Percentiles rank a stretch among this genome's conserved stretches.
Conservation (phyloP, 1,140 invertebrate species). For the Ceratoteleas bidentatus region DNA sequence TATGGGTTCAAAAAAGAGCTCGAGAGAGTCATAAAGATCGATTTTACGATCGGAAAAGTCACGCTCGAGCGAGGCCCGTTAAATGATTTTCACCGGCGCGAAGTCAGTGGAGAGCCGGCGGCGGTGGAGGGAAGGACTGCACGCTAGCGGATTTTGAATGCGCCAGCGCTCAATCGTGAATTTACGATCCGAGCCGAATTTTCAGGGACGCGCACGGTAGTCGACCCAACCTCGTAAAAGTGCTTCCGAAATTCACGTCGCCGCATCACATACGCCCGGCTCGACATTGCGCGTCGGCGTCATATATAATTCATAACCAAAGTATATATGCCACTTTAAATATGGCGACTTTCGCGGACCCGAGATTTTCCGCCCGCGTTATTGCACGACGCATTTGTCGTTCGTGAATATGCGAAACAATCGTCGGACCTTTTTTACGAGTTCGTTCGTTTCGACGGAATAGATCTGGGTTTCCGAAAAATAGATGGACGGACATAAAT, state of each 20-base stretch:
- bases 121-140: too few relatives aligned
- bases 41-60: constrained; percentile 58
- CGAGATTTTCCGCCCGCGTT: constrained; percentile 27
- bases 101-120: constrained; percentile 4
- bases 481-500: too few relatives aligned
- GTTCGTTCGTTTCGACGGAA: too few relatives aligned
- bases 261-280: constrained; percentile 28
- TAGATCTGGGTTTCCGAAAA: too few relatives aligned
- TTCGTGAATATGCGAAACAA: too few relatives aligned
- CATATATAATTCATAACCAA: constrained; percentile 53
- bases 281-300: constrained; percentile 29
- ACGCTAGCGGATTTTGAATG: constrained; percentile 39
- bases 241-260: constrained; percentile 42
- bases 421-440: too few relatives aligned
- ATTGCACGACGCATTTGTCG: background rate
- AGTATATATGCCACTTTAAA: constrained; percentile 49
- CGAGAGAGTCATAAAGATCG: constrained; percentile 55
- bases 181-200: constrained; percentile 60
- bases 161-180: constrained; percentile 41
- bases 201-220: constrained; percentile 53
- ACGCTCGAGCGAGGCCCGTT: constrained; percentile 39
- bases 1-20: too few relatives aligned
- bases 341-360: constrained; percentile 11
- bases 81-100: constrained; percentile 48
- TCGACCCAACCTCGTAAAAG: constrained; percentile 63